These are phyloP conservation scores for Nasua narica DNA, from an alignment of 2,797 vertebrate species.

Conservation along the genomic window DNA sequence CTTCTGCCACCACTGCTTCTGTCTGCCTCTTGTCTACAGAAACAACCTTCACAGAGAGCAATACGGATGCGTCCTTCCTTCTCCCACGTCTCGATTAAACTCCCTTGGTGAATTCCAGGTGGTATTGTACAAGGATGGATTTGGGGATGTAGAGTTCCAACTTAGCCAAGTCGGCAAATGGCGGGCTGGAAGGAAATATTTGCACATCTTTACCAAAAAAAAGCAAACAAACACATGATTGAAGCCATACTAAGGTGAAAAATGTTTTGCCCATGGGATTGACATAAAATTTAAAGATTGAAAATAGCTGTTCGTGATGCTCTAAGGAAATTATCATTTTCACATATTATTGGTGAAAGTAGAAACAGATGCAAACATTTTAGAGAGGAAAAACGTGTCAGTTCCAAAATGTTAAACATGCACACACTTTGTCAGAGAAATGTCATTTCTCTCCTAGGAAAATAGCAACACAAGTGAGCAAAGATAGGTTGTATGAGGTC, in stretches of 20 bases:
- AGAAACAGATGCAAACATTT: neutral
- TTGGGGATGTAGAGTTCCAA: neutral
- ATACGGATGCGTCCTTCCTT: neutral
- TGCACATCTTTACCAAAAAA: neutral
- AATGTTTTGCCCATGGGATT: neutral
- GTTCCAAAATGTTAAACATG: neutral
- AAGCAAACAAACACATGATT: neutral
- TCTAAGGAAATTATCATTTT: neutral
- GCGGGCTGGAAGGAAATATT: neutral
- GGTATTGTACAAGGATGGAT: too few relatives aligned
- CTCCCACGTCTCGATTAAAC: neutral
- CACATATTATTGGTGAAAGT: neutral
- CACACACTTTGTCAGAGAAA: neutral
- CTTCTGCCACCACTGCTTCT: accelerated
- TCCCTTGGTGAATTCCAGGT: neutral
- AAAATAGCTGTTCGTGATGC: neutral
- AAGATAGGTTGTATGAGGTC: accelerated
- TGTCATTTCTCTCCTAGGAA: neutral
- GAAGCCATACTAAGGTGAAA: neutral
- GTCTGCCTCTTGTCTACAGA: neutral
- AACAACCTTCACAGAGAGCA: neutral
- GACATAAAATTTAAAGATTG: neutral
- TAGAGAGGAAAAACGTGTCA: neutral
- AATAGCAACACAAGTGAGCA: accelerated
- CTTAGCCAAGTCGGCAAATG: too few relatives aligned